These are phyloP conservation scores for Cochlearius cochlearius DNA, from an alignment of 2,113 vertebrate genomes.

Conservation along the genomic window DNA sequence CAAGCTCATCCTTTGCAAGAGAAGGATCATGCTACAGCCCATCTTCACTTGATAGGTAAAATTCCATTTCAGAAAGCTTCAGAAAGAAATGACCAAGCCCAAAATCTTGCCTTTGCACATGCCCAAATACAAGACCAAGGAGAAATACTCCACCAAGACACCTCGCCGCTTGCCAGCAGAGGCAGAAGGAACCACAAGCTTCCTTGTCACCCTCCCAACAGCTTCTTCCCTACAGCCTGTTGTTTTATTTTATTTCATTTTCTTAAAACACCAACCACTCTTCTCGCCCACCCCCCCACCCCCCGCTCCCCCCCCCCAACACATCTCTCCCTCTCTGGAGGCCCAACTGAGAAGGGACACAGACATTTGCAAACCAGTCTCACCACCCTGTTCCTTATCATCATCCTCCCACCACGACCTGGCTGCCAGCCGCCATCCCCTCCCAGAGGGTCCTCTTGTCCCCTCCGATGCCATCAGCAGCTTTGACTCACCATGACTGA, in stretches of 20 bases:
- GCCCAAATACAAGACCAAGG: not conserved
- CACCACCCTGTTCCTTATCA: not conserved
- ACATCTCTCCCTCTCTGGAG: not conserved
- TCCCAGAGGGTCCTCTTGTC: not conserved
- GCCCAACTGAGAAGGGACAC: not conserved
- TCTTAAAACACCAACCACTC: not conserved
- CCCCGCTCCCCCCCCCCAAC: not conserved
- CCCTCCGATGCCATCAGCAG: rapidly evolving
- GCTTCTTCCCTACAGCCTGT: not conserved
- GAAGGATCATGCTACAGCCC: not conserved
- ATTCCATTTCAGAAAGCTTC: not conserved
- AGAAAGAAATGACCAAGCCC: not conserved
- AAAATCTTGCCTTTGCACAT: not conserved
- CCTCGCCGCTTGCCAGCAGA: not conserved
- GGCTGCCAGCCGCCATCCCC: not conserved
- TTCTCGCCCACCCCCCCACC: too few species aligned
- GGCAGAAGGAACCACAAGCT: not conserved
- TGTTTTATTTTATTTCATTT: not conserved
- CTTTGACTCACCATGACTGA: constrained; percentile 91
- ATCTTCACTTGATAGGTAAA: not conserved
- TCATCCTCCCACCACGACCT: not conserved
- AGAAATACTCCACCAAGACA: not conserved
- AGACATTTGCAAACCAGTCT: not conserved
- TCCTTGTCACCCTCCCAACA: not conserved
- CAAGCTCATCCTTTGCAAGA: not conserved